These are phyloP conservation scores for Tiliacea citrago DNA, from an alignment of 2,888 invertebrate genomes.

Conservation along the genomic window DNA sequence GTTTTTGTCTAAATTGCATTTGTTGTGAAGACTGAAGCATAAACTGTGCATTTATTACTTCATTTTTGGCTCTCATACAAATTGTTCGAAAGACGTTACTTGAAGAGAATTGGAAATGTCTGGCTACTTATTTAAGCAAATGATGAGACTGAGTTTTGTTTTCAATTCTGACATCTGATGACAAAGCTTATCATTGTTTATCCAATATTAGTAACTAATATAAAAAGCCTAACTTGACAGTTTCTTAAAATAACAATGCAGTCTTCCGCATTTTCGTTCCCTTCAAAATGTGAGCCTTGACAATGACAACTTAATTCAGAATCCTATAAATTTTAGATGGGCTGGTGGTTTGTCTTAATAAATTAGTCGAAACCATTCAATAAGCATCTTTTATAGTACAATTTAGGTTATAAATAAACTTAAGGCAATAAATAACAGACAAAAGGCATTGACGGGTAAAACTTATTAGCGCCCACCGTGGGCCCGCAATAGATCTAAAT, in stretches of 20 bases:
- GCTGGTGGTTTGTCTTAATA: neutral
- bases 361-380: neutral
- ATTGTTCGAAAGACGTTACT: neutral
- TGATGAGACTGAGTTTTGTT: neutral
- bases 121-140: neutral
- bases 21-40: slow-evolving; percentile 8
- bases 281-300: neutral
- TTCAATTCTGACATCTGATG: neutral
- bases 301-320: neutral
- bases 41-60: slow-evolving; percentile 6
- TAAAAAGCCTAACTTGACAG: neutral
- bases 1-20: neutral
- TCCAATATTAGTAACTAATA: neutral
- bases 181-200: neutral
- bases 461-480: slow-evolving; percentile 32
- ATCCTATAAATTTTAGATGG: neutral
- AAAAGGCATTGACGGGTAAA: neutral
- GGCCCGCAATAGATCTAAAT: slow-evolving; percentile 5
- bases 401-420: neutral
- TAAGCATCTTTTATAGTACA: neutral
- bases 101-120: neutral
- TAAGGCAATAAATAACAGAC: slow-evolving; percentile 12
- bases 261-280: neutral
- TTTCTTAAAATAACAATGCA: neutral
- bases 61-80: neutral